phyloP scores from a whole-genome alignment of 2,113 vertebrate genomes.

The Bungarus multicinctus region DNA sequence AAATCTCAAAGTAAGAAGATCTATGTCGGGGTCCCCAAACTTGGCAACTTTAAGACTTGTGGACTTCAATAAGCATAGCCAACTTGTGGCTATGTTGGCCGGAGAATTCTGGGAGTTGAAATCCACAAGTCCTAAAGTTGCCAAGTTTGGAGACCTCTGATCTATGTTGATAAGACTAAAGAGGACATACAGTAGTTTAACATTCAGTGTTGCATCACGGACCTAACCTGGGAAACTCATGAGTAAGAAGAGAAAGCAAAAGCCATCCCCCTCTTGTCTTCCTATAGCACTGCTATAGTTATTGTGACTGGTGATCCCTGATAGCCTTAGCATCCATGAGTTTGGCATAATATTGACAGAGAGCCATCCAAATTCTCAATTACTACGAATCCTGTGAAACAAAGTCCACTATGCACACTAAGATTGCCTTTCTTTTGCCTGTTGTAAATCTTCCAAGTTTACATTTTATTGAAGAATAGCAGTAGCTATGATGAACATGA shows the following conservation, averaged over 20 bases:
- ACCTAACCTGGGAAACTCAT: neutral
- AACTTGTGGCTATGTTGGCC: no score
- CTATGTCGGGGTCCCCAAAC: no score
- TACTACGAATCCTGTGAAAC: neutral
- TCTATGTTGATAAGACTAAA: neutral
- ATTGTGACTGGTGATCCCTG: neutral
- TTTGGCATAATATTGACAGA: neutral
- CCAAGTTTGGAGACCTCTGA: no score
- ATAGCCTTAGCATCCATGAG: neutral
- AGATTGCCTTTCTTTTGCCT: neutral
- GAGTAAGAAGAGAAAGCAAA: neutral
- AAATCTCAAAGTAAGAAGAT: neutral
- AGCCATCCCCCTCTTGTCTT: neutral
- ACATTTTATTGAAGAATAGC: neutral
- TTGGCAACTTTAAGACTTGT: no score
- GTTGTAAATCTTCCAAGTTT: neutral
- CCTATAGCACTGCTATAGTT: neutral
- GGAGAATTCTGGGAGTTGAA: no score
- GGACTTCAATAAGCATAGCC: no score
- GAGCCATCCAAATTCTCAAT: neutral
- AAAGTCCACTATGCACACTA: neutral
- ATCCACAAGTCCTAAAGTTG: no score
- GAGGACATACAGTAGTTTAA: neutral
- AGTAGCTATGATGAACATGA: neutral
- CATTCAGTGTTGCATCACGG: neutral